Conservation (phyloP, 2,797 vertebrate genomes). For the Setipinna tenuifilis region DNA sequence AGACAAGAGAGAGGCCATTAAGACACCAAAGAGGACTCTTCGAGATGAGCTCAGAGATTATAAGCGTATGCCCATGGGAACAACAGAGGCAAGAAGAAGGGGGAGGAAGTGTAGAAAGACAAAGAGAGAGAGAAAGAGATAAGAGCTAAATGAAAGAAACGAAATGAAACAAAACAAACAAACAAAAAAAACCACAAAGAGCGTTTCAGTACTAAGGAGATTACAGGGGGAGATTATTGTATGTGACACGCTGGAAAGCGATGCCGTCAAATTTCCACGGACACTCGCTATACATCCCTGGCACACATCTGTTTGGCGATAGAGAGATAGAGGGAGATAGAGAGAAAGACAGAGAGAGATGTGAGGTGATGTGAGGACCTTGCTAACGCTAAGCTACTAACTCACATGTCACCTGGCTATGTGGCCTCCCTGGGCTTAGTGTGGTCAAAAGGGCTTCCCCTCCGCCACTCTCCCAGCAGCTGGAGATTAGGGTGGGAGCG, state of each 20-base stretch:
- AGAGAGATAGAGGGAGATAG: background rate
- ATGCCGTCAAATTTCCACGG: background rate
- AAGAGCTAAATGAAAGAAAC: background rate
- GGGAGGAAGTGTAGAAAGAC: conserved; percentile 41
- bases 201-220: background rate
- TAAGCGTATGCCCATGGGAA: background rate
- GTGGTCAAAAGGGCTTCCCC: background rate
- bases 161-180: background rate
- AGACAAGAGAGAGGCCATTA: background rate
- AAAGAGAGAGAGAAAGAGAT: conserved; percentile 41
- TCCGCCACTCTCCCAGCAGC: background rate
- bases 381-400: background rate
- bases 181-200: background rate
- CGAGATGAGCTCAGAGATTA: background rate
- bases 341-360: too few species aligned
- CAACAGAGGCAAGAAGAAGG: conserved; percentile 11
- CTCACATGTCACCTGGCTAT: background rate
- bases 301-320: background rate
- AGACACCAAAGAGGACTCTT: background rate
- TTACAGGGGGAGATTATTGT: background rate
- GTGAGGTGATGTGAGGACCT: background rate
- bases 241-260: background rate
- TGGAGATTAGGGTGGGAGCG: background rate
- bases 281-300: background rate
- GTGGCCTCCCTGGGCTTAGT: background rate